A percentile compares a stretch with the other conserved stretches of the same genome.
Evolutionary conservation across 2,888 invertebrate genomes (phyloP).

Genomic region (Philonicus albiceps): DNA sequence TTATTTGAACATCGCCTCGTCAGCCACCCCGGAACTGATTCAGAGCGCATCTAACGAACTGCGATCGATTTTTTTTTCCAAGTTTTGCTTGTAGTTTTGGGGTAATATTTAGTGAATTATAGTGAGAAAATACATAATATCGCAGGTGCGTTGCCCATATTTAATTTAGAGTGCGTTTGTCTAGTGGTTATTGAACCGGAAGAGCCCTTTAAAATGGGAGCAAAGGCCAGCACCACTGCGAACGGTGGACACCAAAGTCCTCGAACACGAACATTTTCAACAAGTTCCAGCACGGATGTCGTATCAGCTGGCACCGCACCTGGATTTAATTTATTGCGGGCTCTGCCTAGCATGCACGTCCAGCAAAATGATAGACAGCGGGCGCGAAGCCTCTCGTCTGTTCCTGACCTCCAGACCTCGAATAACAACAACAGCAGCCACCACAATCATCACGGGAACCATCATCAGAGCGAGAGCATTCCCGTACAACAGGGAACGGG

Average conservation of each 20-base stretch:
- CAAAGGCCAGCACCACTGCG: conserved; percentile 84
- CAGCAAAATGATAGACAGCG: conserved; percentile 78
- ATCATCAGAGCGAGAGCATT: conserved; percentile 64
- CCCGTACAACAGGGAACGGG: conserved; percentile 51
- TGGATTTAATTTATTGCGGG: conserved; percentile 75
- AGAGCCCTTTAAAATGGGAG: conserved; percentile 70
- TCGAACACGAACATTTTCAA: conserved; percentile 78
- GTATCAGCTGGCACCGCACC: conserved; percentile 66
- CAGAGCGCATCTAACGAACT: conserved; percentile 28
- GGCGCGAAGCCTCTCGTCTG: conserved; percentile 82
- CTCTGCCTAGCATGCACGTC: conserved; percentile 76
- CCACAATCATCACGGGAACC: conserved; percentile 64
- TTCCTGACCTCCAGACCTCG: conserved; percentile 73
- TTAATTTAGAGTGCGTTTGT: not conserved
- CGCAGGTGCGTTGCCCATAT: not conserved
- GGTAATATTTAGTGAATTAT: not conserved
- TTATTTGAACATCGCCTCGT: not conserved
- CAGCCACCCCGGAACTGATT: not conserved
- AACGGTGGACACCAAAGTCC: conserved; percentile 72
- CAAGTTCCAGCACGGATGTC: conserved; percentile 73
- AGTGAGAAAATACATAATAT: not conserved
- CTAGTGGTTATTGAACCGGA: not conserved
- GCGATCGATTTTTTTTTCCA: conserved; percentile 44
- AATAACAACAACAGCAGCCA: conserved; percentile 51
- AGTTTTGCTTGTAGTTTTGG: conserved; percentile 1